Conservation (phyloP, 64 coral and sea anemone species). For the Acropora yongei region DNA sequence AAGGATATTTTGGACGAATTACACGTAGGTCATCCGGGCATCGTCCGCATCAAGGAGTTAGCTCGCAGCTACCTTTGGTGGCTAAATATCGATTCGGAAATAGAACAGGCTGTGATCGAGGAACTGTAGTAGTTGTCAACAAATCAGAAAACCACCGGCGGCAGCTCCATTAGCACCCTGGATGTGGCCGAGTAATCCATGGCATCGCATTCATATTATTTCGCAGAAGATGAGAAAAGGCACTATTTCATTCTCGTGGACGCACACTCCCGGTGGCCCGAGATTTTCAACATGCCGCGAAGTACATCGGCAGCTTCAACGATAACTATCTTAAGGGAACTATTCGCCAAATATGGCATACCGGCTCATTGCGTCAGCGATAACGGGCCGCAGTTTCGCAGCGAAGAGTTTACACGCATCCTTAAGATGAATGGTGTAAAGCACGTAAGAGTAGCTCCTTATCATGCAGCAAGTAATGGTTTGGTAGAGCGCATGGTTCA, state of each 20-base stretch:
- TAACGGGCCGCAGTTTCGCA: neutral
- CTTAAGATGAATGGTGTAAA: neutral
- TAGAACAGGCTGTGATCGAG: too few species aligned
- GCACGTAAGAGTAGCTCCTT: neutral
- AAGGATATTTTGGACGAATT: too few species aligned
- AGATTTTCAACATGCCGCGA: slow-evolving; percentile 27
- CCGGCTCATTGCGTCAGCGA: slow-evolving; percentile 18
- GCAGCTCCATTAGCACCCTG: too few species aligned
- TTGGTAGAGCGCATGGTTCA: too few species aligned
- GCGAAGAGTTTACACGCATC: slow-evolving; percentile 1
- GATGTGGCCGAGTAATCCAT: too few species aligned
- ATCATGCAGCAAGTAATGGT: neutral
- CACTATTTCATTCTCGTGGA: slow-evolving; percentile 30
- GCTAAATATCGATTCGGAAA: too few species aligned
- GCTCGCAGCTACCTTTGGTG: too few species aligned
- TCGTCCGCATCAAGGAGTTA: too few species aligned
- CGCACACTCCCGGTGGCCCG: slow-evolving; percentile 17
- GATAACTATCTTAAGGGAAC: neutral
- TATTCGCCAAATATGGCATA: neutral
- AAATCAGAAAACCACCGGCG: too few species aligned
- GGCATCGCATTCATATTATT: neutral
- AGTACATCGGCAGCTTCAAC: neutral
- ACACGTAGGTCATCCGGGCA: too few species aligned
- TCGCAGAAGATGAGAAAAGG: neutral
- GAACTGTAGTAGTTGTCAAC: too few species aligned